Evolutionary conservation across 2,797 vertebrate genomes (phyloP).

Genomic region (Enteromius argenteus): DNA sequence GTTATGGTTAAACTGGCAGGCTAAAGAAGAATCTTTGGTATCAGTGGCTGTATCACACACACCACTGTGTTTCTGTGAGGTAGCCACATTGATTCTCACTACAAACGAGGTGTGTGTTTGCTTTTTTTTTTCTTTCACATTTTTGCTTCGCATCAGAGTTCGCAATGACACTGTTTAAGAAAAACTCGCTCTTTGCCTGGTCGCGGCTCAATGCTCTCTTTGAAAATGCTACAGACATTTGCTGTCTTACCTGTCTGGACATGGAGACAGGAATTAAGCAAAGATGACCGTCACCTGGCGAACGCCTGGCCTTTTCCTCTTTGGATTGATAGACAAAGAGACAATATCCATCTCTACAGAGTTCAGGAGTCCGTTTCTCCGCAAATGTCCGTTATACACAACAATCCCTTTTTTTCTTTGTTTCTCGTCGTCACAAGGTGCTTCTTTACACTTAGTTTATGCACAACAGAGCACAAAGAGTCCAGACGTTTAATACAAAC

Average conservation of each 20-base stretch:
- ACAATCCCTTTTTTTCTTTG: conserved; percentile 50
- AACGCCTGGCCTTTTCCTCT: not conserved
- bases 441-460: conserved; percentile 86
- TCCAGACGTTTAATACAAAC: conserved; percentile 81
- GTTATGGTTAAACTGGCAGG: conserved; percentile 76
- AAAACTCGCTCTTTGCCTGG: conserved; percentile 36
- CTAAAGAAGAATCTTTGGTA: conserved; percentile 94
- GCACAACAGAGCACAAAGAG: conserved; percentile 86
- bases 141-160: conserved; percentile 63
- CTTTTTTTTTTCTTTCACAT: conserved; percentile 46
- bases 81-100: conserved; percentile 88
- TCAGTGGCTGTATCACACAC: conserved; percentile 88
- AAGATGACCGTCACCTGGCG: not conserved
- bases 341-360: conserved; percentile 1
- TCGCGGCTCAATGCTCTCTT: conserved; percentile 20
- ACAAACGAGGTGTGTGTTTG: conserved; percentile 70
- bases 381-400: conserved; percentile 53
- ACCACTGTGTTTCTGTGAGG: conserved; percentile 90
- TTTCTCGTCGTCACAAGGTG: conserved; percentile 82
- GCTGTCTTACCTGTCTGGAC: conserved; percentile 28
- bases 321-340: not conserved
- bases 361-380: conserved; percentile 55
- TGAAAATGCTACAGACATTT: conserved; percentile 52
- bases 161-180: conserved; percentile 24
- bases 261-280: conserved; percentile 4